Evolutionary conservation across 2,888 invertebrate genomes (phyloP).

Genomic region (Macaria notata): DNA sequence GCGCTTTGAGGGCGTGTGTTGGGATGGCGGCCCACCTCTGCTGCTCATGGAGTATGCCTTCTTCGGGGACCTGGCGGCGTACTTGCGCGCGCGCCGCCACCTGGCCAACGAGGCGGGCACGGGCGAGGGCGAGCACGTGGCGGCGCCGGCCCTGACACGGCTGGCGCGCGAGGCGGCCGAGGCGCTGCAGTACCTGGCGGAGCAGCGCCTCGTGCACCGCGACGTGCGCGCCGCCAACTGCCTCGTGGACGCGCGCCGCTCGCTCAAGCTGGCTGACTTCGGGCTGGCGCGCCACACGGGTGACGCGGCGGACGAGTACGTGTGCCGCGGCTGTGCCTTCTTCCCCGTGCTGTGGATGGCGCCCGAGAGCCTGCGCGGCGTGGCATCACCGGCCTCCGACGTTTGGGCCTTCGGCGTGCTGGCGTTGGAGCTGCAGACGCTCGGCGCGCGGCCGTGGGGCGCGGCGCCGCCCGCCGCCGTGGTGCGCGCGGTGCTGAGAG

Average conservation of each 20-base stretch:
- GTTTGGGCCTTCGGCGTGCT: conserved; percentile 95
- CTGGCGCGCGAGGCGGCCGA: conserved; percentile 49
- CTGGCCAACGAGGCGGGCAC: conserved; percentile 83
- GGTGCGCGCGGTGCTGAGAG: conserved; percentile 82
- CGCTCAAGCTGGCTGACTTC: conserved; percentile 91
- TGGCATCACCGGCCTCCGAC: conserved; percentile 92
- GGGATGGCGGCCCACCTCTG: conserved; percentile 90
- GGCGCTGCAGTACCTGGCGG: conserved; percentile 84
- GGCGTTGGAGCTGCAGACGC: conserved; percentile 91
- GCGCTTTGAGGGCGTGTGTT: conserved; percentile 88
- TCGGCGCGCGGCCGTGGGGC: conserved; percentile 93
- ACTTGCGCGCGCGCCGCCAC: conserved; percentile 86
- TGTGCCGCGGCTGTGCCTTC: conserved; percentile 90
- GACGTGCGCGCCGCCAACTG: conserved; percentile 92
- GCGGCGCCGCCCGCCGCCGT: conserved; percentile 87
- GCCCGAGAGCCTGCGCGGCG: conserved; percentile 91
- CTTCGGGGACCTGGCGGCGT: conserved; percentile 93
- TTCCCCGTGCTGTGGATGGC: conserved; percentile 96
- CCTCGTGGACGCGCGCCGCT: conserved; percentile 86
- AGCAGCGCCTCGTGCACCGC: conserved; percentile 91
- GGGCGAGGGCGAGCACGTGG: conserved; percentile 59
- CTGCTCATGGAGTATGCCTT: conserved; percentile 96
- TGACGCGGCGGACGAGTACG: conserved; percentile 87
- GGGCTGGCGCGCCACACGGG: conserved; percentile 92
- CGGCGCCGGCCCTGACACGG: conserved; percentile 52